phyloP scores from a whole-genome alignment of 2,888 invertebrate genomes.

The Agrotis segetum region DNA sequence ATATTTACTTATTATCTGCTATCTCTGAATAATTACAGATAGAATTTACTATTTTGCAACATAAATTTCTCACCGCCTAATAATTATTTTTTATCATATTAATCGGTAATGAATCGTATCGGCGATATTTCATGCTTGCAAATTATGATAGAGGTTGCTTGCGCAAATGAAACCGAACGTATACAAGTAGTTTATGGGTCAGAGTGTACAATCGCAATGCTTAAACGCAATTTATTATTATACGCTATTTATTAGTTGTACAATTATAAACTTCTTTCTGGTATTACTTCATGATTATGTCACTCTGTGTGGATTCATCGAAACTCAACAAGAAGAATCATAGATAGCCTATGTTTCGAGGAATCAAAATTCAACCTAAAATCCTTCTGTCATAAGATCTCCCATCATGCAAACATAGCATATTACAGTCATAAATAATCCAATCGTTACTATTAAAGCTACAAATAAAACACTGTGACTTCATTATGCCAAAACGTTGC shows the following conservation, averaged over 20 bases:
- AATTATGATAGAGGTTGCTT: slow-evolving; percentile 42
- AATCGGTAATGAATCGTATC: slow-evolving; percentile 54
- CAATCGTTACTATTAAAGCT: slow-evolving; percentile 20
- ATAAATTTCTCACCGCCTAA: slow-evolving; percentile 18
- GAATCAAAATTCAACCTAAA: not conserved
- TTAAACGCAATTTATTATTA: slow-evolving; percentile 28
- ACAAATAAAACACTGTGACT: slow-evolving; percentile 40
- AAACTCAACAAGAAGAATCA: not conserved
- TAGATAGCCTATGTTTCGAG: not conserved
- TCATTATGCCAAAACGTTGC: slow-evolving; percentile 45
- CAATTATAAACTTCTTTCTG: not conserved
- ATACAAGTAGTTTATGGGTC: slow-evolving; percentile 15
- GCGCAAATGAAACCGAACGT: slow-evolving; percentile 45
- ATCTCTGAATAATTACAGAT: slow-evolving; percentile 21
- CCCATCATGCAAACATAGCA: slow-evolving; percentile 10
- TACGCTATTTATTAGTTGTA: slow-evolving; percentile 1
- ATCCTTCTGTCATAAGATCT: not conserved
- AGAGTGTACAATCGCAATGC: slow-evolving; percentile 15
- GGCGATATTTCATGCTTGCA: slow-evolving; percentile 29
- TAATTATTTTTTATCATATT: slow-evolving; percentile 39
- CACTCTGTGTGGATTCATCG: slow-evolving; percentile 10
- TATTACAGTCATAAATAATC: slow-evolving; percentile 33
- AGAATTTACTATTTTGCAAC: slow-evolving; percentile 33
- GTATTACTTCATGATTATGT: slow-evolving; percentile 24
- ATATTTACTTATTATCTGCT: slow-evolving; percentile 21